Conservation (phyloP, 2,888 invertebrate species). For the Conops quadrifasciatus region DNA sequence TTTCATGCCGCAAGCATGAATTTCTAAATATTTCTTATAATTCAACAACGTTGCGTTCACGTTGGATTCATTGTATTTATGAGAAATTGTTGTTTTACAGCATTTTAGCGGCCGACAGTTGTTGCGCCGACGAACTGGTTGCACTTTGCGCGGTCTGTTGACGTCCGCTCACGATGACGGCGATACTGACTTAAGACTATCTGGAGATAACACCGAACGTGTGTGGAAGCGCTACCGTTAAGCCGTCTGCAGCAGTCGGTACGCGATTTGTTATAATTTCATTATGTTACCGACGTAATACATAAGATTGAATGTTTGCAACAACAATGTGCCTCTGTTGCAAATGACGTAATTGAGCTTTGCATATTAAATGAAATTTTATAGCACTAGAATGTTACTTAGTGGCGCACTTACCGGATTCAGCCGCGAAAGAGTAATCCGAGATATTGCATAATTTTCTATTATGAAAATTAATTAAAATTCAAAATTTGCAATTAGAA, state of each 20-base stretch:
- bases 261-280: slow-evolving; percentile 9
- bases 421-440: neutral
- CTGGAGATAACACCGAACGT: neutral
- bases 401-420: neutral
- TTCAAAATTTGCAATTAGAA: neutral
- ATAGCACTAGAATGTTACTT: neutral
- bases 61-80: slow-evolving; percentile 16
- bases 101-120: neutral
- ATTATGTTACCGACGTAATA: neutral
- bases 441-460: neutral
- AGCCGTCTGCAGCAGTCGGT: neutral
- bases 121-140: neutral
- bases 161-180: too few relatives aligned
- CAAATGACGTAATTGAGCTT: neutral
- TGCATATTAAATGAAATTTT: slow-evolving; percentile 2
- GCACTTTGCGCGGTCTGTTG: slow-evolving; percentile 2
- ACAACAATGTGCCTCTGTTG: neutral
- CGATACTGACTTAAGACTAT: neutral
- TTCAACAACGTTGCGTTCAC: neutral
- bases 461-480: neutral
- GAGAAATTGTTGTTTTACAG: slow-evolving; percentile 25
- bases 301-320: neutral
- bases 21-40: neutral
- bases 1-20: slow-evolving; percentile 22
- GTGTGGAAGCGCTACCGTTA: slow-evolving; percentile 12